Evolutionary conservation across 2,888 invertebrate genomes (phyloP).

Genomic region (Strigamia crassipes): DNA sequence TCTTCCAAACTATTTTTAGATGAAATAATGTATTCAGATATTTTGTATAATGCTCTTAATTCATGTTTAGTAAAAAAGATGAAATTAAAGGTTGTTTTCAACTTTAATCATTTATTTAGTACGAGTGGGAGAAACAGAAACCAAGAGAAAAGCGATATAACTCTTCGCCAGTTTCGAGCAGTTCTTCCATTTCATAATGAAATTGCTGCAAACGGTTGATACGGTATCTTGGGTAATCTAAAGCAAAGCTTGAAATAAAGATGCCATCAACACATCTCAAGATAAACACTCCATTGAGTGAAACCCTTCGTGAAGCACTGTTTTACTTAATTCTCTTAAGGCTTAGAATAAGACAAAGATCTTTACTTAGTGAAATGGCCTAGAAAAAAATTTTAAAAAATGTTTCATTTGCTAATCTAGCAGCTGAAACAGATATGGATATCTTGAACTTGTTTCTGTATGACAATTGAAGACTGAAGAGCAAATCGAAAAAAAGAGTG

Average conservation of each 20-base stretch:
- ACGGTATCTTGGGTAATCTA: conserved; percentile 13
- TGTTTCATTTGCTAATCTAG: no score
- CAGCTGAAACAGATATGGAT: no score
- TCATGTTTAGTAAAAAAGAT: conserved; percentile 12
- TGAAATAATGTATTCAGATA: conserved; percentile 16
- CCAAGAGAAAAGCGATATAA: not conserved
- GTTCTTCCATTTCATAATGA: not conserved
- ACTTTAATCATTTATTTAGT: not conserved
- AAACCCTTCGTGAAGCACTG: not conserved
- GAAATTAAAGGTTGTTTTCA: not conserved
- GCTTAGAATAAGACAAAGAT: not conserved
- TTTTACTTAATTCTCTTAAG: not conserved
- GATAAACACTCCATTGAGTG: not conserved
- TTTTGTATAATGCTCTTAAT: conserved; percentile 21
- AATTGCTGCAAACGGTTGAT: conserved; percentile 15
- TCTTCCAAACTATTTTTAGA: conserved; percentile 11
- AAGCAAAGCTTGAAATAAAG: not conserved
- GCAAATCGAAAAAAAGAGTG: no score
- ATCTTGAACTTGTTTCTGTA: no score
- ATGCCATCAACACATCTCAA: not conserved
- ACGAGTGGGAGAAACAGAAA: not conserved
- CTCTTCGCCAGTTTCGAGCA: not conserved
- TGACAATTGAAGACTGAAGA: no score
- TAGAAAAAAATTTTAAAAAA: no score
- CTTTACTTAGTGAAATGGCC: no score